Base-by-base conservation (phyloP, 2,113 vertebrate species). In the Xenus cinereus region DNA sequence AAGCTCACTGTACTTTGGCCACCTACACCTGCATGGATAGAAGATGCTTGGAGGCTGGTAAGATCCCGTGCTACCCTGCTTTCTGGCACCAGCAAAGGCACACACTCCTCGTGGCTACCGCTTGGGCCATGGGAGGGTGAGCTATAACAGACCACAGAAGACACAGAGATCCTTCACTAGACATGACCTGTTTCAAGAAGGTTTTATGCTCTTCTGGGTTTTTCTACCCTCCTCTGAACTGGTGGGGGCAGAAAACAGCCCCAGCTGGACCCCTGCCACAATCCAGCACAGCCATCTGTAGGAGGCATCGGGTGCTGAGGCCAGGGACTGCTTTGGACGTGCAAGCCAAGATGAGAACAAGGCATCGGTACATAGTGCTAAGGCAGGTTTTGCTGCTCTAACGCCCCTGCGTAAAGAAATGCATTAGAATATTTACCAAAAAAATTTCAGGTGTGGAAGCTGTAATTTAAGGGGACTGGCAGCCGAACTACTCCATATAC, bases 401-500 rank as follows among this genome's bases (percentile, higher is more conserved):
- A 53, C 7, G 3, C 51, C 51, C 5, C 1, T 4, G 21, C 12
- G 14, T 32, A 33, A 59, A 59, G 56, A 76, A 35, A 51, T 2
- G 6, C 57, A 13, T 64, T 60, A 54, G 45, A 64, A 9, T 50
- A 27, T 37, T 69, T 69, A 45, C 56, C 33, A 21, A 39, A 30
- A 45, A 56, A 33, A 69, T 48, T 68, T 87, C 96, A 91, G 96
- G 93, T 90, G 87, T 64, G 69, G 57, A 78, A 93, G 87, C 80
- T 94, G 92, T 93, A 89, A 97, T 88, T 89, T 59, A 92, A 96
- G 92, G 77, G 46, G 81, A 50, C 74, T 53, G 83, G 78, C 75
- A 72, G 90, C 89, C 83, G 86, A 66, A 69, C 57, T 71, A 72
- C 92, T 69, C 37, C 50, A 39, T 23, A 6, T 33, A 35, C 32